These are phyloP conservation scores for Gracilinanus agilis DNA, from an alignment of 2,113 vertebrate species.

Conservation along the genomic window DNA sequence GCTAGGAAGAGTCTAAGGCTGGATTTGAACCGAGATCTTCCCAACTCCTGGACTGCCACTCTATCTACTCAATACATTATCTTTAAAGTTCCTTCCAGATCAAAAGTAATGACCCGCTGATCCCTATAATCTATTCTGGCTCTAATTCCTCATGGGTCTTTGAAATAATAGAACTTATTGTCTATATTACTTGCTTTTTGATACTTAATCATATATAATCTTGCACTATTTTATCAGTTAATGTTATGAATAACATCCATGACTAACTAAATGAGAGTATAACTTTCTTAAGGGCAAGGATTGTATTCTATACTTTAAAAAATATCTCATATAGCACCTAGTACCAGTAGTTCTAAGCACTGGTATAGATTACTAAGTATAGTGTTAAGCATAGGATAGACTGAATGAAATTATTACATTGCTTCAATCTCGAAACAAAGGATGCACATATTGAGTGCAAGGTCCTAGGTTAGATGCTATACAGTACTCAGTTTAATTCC, in stretches of 20 bases:
- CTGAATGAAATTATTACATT: background rate
- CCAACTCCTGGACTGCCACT: too few relatives aligned
- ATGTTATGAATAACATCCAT: background rate
- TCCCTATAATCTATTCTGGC: background rate
- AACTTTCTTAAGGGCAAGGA: constrained; percentile 12
- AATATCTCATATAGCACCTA: background rate
- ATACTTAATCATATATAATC: background rate
- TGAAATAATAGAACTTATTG: constrained; percentile 34
- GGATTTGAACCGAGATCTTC: too few relatives aligned
- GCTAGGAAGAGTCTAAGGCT: too few relatives aligned
- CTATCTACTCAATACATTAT: background rate
- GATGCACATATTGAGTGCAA: background rate
- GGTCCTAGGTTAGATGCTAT: background rate
- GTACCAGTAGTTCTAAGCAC: background rate
- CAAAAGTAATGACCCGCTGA: background rate
- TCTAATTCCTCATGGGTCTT: constrained; percentile 25
- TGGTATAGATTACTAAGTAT: background rate
- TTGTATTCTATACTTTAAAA: constrained; percentile 25
- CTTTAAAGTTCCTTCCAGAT: background rate
- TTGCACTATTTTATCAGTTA: background rate
- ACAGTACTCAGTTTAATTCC: background rate
- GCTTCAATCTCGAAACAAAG: background rate
- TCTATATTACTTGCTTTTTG: constrained; percentile 5
- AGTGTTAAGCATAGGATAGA: background rate
- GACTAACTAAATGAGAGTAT: background rate